These are phyloP conservation scores for Sminthurides bifidus DNA, from an alignment of 1,140 invertebrate genomes.

Conservation along the genomic window DNA sequence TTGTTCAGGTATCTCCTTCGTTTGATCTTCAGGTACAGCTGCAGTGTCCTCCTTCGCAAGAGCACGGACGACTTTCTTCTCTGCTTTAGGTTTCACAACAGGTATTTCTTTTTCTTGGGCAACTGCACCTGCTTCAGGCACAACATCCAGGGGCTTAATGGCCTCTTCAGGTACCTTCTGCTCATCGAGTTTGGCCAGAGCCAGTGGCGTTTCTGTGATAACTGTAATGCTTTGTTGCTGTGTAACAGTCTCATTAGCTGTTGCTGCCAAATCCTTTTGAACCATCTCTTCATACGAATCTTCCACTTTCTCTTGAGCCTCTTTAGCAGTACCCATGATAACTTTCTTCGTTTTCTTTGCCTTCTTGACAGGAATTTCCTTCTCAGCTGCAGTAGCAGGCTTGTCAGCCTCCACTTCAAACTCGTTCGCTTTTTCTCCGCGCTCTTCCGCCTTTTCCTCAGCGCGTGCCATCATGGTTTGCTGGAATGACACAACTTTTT, in stretches of 20 bases:
- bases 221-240: not conserved
- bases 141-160: not conserved
- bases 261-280: too few relatives aligned
- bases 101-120: slow-evolving; percentile 9
- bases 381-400: not conserved
- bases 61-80: not conserved
- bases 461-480: slow-evolving; percentile 1
- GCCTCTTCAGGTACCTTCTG: not conserved
- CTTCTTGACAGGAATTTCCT: not conserved
- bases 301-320: not conserved
- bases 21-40: not conserved
- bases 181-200: not conserved
- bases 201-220: slow-evolving; percentile 5
- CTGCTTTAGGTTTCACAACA: not conserved
- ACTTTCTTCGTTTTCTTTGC: not conserved
- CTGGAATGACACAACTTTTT: not conserved
- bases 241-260: too few relatives aligned
- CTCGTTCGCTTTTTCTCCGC: not conserved
- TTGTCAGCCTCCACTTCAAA: slow-evolving; percentile 1
- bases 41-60: not conserved
- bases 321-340: not conserved
- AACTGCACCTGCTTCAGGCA: not conserved
- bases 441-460: slow-evolving; percentile 6
- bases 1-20: slow-evolving; percentile 13
- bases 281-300: too few relatives aligned